Evolutionary conservation across 2,888 invertebrate species (phyloP), one percentile per base, ranked within the genome.

Genomic region (Yponomeuta evonymella): DNA sequence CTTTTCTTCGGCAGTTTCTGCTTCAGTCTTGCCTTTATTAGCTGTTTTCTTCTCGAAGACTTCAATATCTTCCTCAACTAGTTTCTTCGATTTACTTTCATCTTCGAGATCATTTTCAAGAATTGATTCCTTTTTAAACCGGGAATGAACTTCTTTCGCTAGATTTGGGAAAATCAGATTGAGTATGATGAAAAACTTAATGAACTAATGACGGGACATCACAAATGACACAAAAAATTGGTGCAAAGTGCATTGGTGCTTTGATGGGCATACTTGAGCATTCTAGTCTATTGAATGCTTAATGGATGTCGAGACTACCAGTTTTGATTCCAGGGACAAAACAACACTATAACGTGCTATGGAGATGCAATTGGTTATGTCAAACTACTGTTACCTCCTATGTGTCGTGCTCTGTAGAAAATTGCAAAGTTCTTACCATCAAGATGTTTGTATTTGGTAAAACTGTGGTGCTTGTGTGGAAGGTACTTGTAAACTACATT

Each of bases 141-240:
- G 88, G 80, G 90, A 86, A 84, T 88, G 90, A 79, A 92, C 86
- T 89, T 93, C 92, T 86, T 84, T 91, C 73, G 93, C 93, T 93
- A 91, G n/a, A 84, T 83, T 75, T 30, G 82, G 84, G 78, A 83
- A 79, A 85, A 83, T 79, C 83, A 83, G 82, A 80, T 79, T 81
- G 79, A 79, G 81, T 79, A 82, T 76, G 81, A 78, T 81, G 81
- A 83, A 76, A 78, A 76, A 78, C 76, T 75, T 77, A 73, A 69
- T 72, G 72, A 79, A 15, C 78, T 74, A 79, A 83, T 82, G 81
- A 83, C 5, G 75, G 79, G 78, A 88, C 86, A 74, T 82, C 84
- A 89, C 86, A 87, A 84, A 83, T 83, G 81, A 79, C 76, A 76
- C 10, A 48, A 15, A 68, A 67, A 69, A 58, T 77, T 77, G 75